phyloP scores from a whole-genome alignment of 2,888 invertebrate genomes.

The Empis livida region DNA sequence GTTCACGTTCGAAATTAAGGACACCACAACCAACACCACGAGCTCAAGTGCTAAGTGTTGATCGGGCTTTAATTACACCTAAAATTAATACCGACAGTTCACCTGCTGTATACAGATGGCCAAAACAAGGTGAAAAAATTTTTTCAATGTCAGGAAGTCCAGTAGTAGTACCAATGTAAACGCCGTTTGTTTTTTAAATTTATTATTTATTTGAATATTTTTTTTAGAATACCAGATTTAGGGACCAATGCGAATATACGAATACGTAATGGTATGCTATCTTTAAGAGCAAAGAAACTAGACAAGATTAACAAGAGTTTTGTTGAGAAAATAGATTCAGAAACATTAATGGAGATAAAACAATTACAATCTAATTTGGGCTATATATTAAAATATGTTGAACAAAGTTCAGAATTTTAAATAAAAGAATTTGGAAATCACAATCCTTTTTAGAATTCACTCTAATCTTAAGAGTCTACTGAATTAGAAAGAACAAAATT shows the following conservation, averaged over 20 bases:
- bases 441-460: no score
- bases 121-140: conserved; percentile 33
- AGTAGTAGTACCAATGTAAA: conserved; percentile 26
- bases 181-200: no score
- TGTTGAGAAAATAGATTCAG: conserved; percentile 25
- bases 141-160: conserved; percentile 34
- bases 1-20: no score
- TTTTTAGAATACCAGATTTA: conserved; percentile 21
- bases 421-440: no score
- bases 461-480: no score
- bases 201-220: no score
- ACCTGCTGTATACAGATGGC: conserved; percentile 32
- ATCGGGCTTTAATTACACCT: no score
- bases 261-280: conserved; percentile 30
- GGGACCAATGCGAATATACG: conserved; percentile 35
- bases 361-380: conserved; percentile 28
- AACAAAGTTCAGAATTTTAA: no score
- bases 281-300: conserved; percentile 31
- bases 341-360: conserved; percentile 28
- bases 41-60: no score
- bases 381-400: no score
- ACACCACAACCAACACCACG: no score
- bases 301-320: conserved; percentile 23
- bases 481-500: no score
- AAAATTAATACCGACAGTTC: conserved; percentile 6